These are phyloP conservation scores for Polypterus bichir DNA, from an alignment of 2,113 vertebrate species.

Conservation along the genomic window DNA sequence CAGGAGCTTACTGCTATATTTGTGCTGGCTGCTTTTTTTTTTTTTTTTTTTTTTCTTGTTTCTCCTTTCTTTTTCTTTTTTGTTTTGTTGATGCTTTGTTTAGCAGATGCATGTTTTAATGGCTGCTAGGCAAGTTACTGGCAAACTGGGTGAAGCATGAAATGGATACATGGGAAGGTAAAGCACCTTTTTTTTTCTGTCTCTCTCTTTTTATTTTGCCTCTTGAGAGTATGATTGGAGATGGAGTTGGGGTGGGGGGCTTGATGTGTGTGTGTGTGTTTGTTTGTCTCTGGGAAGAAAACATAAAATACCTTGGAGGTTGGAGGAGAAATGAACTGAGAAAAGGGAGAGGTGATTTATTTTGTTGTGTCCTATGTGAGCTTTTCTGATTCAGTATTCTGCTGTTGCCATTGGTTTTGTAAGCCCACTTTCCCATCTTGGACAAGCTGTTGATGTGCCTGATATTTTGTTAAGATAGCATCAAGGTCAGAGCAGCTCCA, in stretches of 20 bases:
- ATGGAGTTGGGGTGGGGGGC: not conserved
- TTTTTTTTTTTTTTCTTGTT: no score
- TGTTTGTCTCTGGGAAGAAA: not conserved
- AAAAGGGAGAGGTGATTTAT: no score
- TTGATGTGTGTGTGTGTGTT: not conserved
- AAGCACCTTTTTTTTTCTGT: slow-evolving; percentile 16
- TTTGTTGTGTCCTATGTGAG: no score
- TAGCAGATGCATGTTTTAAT: slow-evolving; percentile 58
- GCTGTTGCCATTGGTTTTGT: no score
- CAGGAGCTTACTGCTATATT: slow-evolving; percentile 1
- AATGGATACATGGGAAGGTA: slow-evolving; percentile 94
- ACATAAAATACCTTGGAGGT: no score
- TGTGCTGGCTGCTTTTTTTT: no score
- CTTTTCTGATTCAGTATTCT: no score
- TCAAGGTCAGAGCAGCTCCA: slow-evolving; percentile 34
- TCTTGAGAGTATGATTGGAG: not conserved
- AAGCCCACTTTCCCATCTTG: slow-evolving; percentile 30
- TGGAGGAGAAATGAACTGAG: no score
- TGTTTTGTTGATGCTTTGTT: slow-evolving; percentile 26
- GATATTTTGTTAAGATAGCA: slow-evolving; percentile 21
- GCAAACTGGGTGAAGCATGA: slow-evolving; percentile 63
- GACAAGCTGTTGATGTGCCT: not conserved
- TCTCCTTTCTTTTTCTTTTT: no score
- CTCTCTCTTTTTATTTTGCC: not conserved
- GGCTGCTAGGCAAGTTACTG: slow-evolving; percentile 50